A percentile compares a stretch with the other conserved stretches of the same genome.
Evolutionary conservation across 2,113 vertebrate species (phyloP).

Genomic region (Lycocorax pyrrhopterus): DNA sequence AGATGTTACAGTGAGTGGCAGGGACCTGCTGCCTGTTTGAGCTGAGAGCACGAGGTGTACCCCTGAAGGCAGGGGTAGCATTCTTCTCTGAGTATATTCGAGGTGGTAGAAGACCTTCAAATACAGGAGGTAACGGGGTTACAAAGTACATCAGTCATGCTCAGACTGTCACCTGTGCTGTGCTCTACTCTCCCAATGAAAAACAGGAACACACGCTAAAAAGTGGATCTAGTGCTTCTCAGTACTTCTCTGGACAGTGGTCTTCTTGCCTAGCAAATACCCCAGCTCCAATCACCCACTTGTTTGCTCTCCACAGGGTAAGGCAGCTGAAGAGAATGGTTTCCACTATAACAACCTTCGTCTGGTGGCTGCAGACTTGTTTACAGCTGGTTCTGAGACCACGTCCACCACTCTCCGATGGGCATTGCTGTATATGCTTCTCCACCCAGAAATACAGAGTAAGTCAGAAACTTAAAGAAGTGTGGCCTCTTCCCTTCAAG

Average conservation of each 20-base stretch:
- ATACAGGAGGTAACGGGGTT: background rate
- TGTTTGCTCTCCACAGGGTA: constrained; percentile 30
- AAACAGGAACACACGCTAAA: background rate
- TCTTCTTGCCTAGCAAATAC: background rate
- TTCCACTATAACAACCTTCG: constrained; percentile 63
- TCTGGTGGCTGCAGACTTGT: constrained; percentile 41
- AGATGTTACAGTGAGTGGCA: background rate
- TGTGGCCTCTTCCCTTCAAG: background rate
- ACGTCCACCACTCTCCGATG: constrained; percentile 64
- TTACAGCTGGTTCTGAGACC: constrained; percentile 50
- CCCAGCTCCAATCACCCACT: background rate
- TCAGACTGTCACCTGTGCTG: background rate
- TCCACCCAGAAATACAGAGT: constrained; percentile 68
- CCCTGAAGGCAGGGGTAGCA: background rate
- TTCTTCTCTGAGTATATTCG: background rate
- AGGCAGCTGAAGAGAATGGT: constrained; percentile 15
- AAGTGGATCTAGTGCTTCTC: background rate
- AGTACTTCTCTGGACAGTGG: background rate
- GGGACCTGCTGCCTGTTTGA: background rate
- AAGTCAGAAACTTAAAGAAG: constrained; percentile 16
- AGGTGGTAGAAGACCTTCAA: background rate
- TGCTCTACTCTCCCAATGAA: background rate
- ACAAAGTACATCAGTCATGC: background rate
- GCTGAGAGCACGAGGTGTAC: background rate
- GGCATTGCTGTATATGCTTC: constrained; percentile 71